phyloP scores from a whole-genome alignment of 2,797 vertebrate species.

The Anabacerthia variegaticeps region DNA sequence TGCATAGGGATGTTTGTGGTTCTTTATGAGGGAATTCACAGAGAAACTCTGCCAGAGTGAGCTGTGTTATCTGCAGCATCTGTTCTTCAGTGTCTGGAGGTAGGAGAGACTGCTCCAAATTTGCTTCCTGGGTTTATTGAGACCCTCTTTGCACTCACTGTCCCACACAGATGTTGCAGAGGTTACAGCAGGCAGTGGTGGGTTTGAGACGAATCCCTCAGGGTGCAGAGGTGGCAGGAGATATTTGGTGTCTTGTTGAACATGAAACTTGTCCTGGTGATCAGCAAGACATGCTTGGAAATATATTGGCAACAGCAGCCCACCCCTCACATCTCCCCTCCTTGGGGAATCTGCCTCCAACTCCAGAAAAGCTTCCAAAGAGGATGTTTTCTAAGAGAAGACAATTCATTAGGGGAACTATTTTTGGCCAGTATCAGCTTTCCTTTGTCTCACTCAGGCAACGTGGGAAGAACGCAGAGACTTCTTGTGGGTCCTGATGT shows the following conservation, averaged over 20 bases:
- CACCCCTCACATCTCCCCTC: background rate
- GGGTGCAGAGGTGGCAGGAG: background rate
- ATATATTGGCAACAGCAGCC: background rate
- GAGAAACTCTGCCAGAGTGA: background rate
- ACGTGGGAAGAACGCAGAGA: background rate
- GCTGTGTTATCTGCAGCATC: background rate
- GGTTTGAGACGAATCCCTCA: background rate
- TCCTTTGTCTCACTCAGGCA: background rate
- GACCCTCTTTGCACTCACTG: background rate
- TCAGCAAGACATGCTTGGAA: background rate
- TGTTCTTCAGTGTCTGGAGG: background rate
- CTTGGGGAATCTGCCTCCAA: background rate
- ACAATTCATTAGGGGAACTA: background rate
- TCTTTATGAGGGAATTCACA: background rate
- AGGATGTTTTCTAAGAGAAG: background rate
- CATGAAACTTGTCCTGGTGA: background rate
- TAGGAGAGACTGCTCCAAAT: background rate
- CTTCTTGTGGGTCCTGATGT: background rate
- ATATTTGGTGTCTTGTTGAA: background rate
- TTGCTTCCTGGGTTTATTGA: background rate
- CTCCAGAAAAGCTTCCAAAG: background rate
- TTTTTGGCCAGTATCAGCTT: background rate
- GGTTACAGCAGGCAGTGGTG: background rate
- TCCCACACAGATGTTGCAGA: background rate
- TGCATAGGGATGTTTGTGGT: background rate